These are phyloP conservation scores for Agriopis leucophaearia DNA, from an alignment of 2,888 invertebrate genomes.

Conservation along the genomic window DNA sequence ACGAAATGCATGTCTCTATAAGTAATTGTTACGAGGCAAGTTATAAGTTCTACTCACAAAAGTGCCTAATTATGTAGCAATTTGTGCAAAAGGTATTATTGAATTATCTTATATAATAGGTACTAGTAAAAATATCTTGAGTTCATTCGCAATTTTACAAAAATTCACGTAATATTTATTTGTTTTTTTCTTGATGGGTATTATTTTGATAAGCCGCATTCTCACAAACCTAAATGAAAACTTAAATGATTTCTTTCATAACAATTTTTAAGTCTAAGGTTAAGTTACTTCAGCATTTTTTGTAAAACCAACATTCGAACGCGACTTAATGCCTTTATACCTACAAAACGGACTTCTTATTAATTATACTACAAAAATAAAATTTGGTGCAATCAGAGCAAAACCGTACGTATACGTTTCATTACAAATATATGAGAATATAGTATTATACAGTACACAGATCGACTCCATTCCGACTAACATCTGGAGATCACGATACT, in stretches of 20 bases:
- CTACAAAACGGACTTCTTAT: slow-evolving; percentile 1
- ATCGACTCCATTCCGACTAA: slow-evolving; percentile 72
- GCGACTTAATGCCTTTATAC: not conserved
- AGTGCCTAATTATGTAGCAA: slow-evolving; percentile 56
- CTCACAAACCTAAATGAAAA: not conserved
- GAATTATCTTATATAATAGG: slow-evolving; percentile 1
- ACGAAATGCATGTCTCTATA: slow-evolving; percentile 42
- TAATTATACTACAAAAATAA: slow-evolving; percentile 32
- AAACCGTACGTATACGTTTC: slow-evolving; percentile 34
- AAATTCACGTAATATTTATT: not conserved
- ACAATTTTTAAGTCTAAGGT: too few species aligned
- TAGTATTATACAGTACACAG: slow-evolving; percentile 61
- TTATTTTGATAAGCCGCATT: not conserved
- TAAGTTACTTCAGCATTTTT: not conserved
- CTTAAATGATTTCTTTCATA: not conserved
- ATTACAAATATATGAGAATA: slow-evolving; percentile 45
- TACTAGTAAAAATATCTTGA: slow-evolving; percentile 10
- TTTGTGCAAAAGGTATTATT: slow-evolving; percentile 49
- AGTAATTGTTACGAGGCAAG: slow-evolving; percentile 54
- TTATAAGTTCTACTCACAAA: slow-evolving; percentile 49
- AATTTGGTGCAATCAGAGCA: slow-evolving; percentile 47
- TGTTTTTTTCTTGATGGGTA: not conserved
- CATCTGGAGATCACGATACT: slow-evolving; percentile 81
- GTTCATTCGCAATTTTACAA: slow-evolving; percentile 10
- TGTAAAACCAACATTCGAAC: not conserved